Evolutionary conservation across 1,140 invertebrate species (phyloP).

Genomic region (Drosophila funebris): DNA sequence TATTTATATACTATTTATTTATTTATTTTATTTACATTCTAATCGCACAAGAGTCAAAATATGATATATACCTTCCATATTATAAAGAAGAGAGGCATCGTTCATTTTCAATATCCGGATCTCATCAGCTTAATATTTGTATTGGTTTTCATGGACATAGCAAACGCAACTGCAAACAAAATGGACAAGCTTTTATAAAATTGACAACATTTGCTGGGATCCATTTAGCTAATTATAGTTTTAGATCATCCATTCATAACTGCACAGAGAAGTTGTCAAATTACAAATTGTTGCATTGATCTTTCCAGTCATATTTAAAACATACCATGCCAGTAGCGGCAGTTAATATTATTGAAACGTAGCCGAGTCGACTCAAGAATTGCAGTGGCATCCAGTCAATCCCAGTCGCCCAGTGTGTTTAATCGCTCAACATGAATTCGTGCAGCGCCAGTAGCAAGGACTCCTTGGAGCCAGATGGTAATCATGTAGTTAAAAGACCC

Average conservation of each 20-base stretch:
- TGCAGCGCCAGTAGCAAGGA: conserved; percentile 71
- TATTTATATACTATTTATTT: too few relatives aligned
- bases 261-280: too few relatives aligned
- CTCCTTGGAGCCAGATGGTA: conserved; percentile 47
- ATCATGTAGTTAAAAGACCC: conserved; percentile 30
- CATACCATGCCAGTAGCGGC: conserved; percentile 60
- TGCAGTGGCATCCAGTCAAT: conserved; percentile 2
- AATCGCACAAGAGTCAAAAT: too few relatives aligned
- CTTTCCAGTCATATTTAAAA: conserved; percentile 3
- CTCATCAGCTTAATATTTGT: too few relatives aligned
- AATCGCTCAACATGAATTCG: conserved; percentile 53
- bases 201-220: conserved; percentile 52
- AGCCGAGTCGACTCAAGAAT: not conserved
- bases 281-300: too few relatives aligned
- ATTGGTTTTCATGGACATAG: too few relatives aligned
- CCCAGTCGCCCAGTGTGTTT: not conserved
- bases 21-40: too few relatives aligned
- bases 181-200: not conserved
- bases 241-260: conserved; percentile 51
- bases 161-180: too few relatives aligned
- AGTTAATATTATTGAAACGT: conserved; percentile 17
- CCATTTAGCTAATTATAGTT: conserved; percentile 32
- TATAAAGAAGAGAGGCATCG: too few relatives aligned
- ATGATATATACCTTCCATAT: too few relatives aligned
- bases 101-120: too few relatives aligned